Conservation (phyloP, 2,888 invertebrate genomes). For the Tridacna gigas region DNA sequence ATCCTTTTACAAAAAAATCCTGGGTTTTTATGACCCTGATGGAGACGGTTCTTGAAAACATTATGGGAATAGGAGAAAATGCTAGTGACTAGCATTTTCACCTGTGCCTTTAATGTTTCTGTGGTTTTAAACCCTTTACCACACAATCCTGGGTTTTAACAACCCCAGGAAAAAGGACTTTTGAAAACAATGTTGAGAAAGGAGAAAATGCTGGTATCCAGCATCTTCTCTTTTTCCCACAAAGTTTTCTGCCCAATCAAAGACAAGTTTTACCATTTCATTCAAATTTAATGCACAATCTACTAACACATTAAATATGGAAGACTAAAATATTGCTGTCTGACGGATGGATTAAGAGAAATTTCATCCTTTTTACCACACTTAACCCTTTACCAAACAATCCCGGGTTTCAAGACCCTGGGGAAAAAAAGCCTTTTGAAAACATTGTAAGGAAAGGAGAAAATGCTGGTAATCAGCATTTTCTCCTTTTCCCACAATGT, state of each 20-base stretch:
- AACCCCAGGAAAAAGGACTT: too few relatives aligned
- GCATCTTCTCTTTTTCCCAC: too few relatives aligned
- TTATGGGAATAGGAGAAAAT: conserved; percentile 1
- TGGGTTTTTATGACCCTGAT: too few relatives aligned
- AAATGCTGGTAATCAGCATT: not conserved
- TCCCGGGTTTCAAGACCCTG: not conserved
- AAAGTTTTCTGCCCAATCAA: not conserved
- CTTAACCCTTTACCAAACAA: not conserved
- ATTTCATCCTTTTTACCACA: not conserved
- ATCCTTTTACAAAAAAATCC: too few relatives aligned
- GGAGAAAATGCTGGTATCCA: too few relatives aligned
- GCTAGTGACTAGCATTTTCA: not conserved
- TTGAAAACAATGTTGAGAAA: too few relatives aligned
- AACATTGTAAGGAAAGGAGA: not conserved
- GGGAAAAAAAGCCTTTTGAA: not conserved
- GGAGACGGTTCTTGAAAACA: not conserved
- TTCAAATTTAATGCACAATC: too few relatives aligned
- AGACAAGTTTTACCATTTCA: not conserved
- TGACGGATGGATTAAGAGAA: too few relatives aligned
- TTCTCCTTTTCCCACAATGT: not conserved
- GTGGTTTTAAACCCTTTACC: too few relatives aligned
- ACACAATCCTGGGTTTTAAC: too few relatives aligned
- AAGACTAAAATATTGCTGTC: too few relatives aligned
- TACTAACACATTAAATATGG: too few relatives aligned
- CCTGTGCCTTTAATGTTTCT: not conserved